Conservation (phyloP, 64 coral and sea anemone genomes). For the Astreopora myriophthalma region DNA sequence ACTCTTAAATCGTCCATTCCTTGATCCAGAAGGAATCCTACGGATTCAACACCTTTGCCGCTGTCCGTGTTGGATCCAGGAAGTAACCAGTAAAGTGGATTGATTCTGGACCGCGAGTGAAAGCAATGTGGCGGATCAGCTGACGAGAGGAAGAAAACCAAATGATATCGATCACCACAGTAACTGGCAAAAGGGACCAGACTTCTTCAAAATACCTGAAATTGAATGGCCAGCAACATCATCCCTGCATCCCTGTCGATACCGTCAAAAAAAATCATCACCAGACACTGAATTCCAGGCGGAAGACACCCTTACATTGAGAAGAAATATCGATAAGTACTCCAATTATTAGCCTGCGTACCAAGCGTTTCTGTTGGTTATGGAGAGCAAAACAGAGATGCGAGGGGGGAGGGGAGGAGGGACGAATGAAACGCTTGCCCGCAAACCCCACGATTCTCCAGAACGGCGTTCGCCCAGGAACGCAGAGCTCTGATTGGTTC, state of each 20-base stretch:
- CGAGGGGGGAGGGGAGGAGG: too few relatives aligned
- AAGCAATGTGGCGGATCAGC: background rate
- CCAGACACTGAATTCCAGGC: background rate
- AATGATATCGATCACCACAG: background rate
- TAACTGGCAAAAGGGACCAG: slow-evolving; percentile 29
- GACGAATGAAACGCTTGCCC: too few relatives aligned
- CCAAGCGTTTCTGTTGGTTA: too few relatives aligned
- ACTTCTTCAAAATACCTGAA: slow-evolving; percentile 1
- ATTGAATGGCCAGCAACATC: slow-evolving; percentile 6
- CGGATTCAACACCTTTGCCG: background rate
- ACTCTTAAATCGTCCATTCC: background rate
- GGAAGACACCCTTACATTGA: background rate
- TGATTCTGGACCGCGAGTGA: background rate
- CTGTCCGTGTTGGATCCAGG: background rate
- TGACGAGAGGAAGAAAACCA: slow-evolving; percentile 2
- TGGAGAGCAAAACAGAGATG: too few relatives aligned
- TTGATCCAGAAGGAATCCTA: too few relatives aligned
- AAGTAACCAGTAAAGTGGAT: background rate
- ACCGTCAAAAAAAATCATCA: background rate
- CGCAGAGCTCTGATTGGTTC: too few relatives aligned
- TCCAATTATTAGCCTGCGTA: too few relatives aligned
- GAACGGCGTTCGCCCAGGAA: too few relatives aligned
- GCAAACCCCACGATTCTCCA: too few relatives aligned
- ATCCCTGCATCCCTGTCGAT: background rate
- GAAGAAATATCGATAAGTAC: background rate